Evolutionary conservation across 2,113 vertebrate species (phyloP), one percentile per base, ranked within the genome.

Genomic region (Pipra filicauda): DNA sequence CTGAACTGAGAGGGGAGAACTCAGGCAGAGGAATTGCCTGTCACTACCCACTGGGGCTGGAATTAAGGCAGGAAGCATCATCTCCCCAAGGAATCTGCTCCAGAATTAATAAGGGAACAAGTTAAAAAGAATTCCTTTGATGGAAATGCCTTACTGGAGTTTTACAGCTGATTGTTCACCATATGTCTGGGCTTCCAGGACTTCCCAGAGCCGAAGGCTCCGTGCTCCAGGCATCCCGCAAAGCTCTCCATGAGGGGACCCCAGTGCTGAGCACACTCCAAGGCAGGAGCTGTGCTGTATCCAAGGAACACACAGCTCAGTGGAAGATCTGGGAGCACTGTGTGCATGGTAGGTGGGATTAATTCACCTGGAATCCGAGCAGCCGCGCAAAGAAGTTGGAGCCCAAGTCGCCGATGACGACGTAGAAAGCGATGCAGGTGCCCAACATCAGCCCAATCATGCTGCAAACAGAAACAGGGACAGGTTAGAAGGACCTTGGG

Each of bases 401-500:
- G 20, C 99, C 99, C 96, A 99, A 94, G 93, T 99, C 99, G 2
- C 99, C 99, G 12, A 99, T 99, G 93, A 99, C 99, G 1, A 99
- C 99, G 1, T 99, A 99, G 98, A 99, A 99, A 79, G 99, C 99
- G 4, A 99, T 99, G 77, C 99, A 99, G 19, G 99, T 99, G 12
- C 99, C 99, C 97, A 99, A 84, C 99, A 99, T 99, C 96, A 99
- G 98, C 71, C 99, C 99, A 6, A 99, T 99, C 99, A 99, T 99
- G 95, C 98, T 98, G 96, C 44, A 51, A 71, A 91, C 22, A 69
- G 49, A 75, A 57, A 64, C 1, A 59, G 41, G 46, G 15, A 21
- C 0, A 2, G 73, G 82, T 37, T 5, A 91, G 82, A n/a, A 69
- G 49, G 21, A 44, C 11, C 3, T 15, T 6, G 43, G 8, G 19